Base-by-base conservation (phyloP, 2,113 vertebrate genomes). In the Spilogale gracilis region DNA sequence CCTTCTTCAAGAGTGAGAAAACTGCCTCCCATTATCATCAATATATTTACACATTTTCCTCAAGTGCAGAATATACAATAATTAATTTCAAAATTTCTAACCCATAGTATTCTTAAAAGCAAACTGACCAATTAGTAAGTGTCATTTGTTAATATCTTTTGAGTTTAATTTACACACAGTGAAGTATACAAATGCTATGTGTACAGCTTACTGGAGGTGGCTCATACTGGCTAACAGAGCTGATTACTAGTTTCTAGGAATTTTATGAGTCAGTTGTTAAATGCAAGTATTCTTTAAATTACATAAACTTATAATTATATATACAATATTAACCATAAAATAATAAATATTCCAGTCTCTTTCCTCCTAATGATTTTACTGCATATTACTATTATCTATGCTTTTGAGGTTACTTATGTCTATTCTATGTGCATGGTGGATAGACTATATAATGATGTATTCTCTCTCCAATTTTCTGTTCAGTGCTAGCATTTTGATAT, bases 31-130 rank as follows among this genome's bases (percentile, higher is more conserved):
- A 10, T 30, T 60, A 43, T 50, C 6, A 63, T 69, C 11, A 21
- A 16, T 73, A 73, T 58, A 84, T 80, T 83, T 38, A 60, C 8
- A 83, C 30, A 71, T 91, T 87, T 94, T 78, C 3, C 23, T 87
- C n/a, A 93, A 71, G n/a, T 0, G 21, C 65, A 92, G 58, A 65
- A 79, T 54, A 88, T 8, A 54, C 2, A 9, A 38, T 25, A 76
- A 88, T 63, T 83, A 85, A 86, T 79, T 97, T 92, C 32, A 89
- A 94, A 83, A 58, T 27, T 94, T 23, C 14, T 58, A 78, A 25
- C 16, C 2, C 52, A 71, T 3, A 45, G 0, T 9, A 32, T 23
- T 65, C 38, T 71, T 50, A 73, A 92, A 84, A 91, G 18, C 48
- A 58, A 71, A 43, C 27, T 27, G 17, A 74, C 17, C 69, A 56